Evolutionary conservation across 2,797 vertebrate species (phyloP), one percentile per base, ranked within the genome.

Genomic region (Okamejei kenojei): DNA sequence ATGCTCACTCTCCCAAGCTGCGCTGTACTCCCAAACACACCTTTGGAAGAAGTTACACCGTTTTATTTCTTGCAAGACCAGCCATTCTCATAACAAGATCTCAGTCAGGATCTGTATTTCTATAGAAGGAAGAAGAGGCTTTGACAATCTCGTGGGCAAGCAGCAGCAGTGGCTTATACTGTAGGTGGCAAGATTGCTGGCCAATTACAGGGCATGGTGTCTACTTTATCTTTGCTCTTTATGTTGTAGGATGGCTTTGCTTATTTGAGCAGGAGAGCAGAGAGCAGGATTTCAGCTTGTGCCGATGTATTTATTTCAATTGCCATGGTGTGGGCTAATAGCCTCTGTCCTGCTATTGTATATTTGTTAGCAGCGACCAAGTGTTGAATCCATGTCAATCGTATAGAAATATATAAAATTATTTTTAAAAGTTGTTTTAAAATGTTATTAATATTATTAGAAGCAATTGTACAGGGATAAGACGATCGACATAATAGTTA

Each of bases 281-380:
- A 26, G 58, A 63, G 58, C 54, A 63, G 5, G 5, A 32, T 63
- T 63, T 86, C 29, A 88, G 84, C 17, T 68, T 68, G 19, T 23
- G 61, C 2, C n/a, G 7, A 65, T 88, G n/a, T 6, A 65, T 65
- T 65, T 68, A 68, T 35, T 88, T 68, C 68, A 68, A 2, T 88
- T 65, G 84, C 32, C 35, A 13, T 68, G n/a, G 84, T 88, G 32
- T 32, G 35, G n/a, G 61, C n/a, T 88, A 32, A 68, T 68, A 68
- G 84, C 84, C 84, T 68, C 84, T 88, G 84, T 88, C 84, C 65
- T 88, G 63, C n/a, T 88, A 10, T 35, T 68, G n/a, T 63, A 35
- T 68, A 32, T 88, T 32, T 88, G 61, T 35, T 88, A 68, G 84
- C 84, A 23, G 7, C 19, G n/a, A 88, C n/a, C 63, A 88, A 63